phyloP scores from a whole-genome alignment of 2,113 vertebrate species.

The Lathamus discolor region DNA sequence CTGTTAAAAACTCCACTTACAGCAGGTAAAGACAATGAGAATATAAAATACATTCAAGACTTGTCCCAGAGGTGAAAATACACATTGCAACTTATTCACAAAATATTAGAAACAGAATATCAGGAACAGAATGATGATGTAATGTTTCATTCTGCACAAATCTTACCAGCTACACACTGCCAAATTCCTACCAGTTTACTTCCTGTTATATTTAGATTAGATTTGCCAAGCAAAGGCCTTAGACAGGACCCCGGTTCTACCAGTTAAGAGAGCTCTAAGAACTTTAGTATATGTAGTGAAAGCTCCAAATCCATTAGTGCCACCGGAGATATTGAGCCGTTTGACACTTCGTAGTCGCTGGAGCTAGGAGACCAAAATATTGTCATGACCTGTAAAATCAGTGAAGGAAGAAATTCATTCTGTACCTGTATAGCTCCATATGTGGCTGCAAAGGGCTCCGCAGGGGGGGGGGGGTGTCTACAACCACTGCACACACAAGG shows the following conservation, averaged over 20 bases:
- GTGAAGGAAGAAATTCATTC: neutral
- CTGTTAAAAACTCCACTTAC: neutral
- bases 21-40: neutral
- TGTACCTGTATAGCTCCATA: neutral
- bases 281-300: neutral
- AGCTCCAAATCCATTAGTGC: neutral
- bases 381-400: neutral
- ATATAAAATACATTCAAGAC: neutral
- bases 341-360: neutral
- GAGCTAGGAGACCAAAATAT: neutral
- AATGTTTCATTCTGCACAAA: neutral
- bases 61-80: neutral
- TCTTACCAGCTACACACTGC: neutral
- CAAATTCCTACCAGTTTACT: neutral
- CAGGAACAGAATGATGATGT: neutral
- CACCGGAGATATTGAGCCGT: neutral
- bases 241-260: neutral
- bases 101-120: neutral
- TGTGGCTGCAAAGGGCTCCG: neutral
- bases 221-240: neutral
- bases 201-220: neutral
- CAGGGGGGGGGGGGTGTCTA: neutral
- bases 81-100: neutral
- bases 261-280: neutral
- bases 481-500: neutral